Conservation (phyloP, 2,888 invertebrate genomes). For the Rhimphoctona megacephalus region DNA sequence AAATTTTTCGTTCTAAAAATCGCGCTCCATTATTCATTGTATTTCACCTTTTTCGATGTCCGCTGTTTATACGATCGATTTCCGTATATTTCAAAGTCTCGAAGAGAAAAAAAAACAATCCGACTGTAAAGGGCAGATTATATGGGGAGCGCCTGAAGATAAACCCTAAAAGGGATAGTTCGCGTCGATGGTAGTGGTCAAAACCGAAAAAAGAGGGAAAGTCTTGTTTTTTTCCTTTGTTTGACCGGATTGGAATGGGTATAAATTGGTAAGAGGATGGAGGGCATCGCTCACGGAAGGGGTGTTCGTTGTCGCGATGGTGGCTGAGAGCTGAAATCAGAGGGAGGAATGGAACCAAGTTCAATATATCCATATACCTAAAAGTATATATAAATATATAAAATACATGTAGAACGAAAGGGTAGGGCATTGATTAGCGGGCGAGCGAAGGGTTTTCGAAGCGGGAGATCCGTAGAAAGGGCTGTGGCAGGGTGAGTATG, state of each 20-base stretch:
- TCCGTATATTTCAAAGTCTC: conserved; percentile 65
- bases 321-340: conserved; percentile 31
- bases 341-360: conserved; percentile 42
- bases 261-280: conserved; percentile 74
- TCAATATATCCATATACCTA: conserved; percentile 11
- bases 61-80: conserved; percentile 74
- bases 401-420: conserved; percentile 20
- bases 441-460: conserved; percentile 48
- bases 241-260: conserved; percentile 76
- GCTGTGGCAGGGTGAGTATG: conserved; percentile 14
- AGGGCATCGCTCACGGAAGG: conserved; percentile 39
- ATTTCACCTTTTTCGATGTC: conserved; percentile 71
- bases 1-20: neutral
- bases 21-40: neutral
- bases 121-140: neutral
- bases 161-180: neutral
- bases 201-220: conserved; percentile 20
- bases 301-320: conserved; percentile 44
- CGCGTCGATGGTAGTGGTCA: neutral
- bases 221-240: conserved; percentile 72
- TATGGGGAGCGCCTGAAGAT: neutral
- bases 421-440: conserved; percentile 70
- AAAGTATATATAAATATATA: conserved; percentile 10
- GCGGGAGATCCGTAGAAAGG: conserved; percentile 33
- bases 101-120: conserved; percentile 47